Evolutionary conservation across 2,888 invertebrate species (phyloP).

Genomic region (Lasioglossum zephyrum): DNA sequence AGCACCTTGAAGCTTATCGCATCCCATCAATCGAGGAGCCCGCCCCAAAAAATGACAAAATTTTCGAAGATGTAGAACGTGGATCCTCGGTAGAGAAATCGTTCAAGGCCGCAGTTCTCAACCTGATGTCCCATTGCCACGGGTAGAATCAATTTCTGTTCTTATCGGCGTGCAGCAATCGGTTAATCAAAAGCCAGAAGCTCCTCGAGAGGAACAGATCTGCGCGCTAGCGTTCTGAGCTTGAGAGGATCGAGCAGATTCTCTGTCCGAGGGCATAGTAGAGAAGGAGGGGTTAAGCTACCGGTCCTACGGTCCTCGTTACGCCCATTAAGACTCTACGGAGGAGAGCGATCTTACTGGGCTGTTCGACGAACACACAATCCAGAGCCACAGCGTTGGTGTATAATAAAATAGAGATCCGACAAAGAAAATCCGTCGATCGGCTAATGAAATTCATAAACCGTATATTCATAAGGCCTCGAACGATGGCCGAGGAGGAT

Average conservation of each 20-base stretch:
- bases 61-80: not conserved
- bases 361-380: not conserved
- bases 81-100: not conserved
- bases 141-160: not conserved
- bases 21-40: not conserved
- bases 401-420: not conserved
- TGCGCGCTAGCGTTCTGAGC: not conserved
- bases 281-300: not conserved
- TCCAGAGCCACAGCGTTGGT: not conserved
- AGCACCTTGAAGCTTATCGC: not conserved
- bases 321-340: not conserved
- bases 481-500: not conserved
- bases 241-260: not conserved
- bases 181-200: constrained; percentile 2
- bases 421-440: constrained; percentile 10
- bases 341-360: constrained; percentile 1
- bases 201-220: not conserved
- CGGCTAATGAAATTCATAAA: constrained; percentile 42
- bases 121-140: not conserved
- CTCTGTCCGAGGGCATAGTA: not conserved
- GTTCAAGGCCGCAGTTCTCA: not conserved
- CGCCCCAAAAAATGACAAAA: not conserved
- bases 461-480: constrained; percentile 39
- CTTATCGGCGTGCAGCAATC: constrained; percentile 4
- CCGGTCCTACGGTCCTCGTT: constrained; percentile 12